These are phyloP conservation scores for Nannobrachium achirus DNA, from an alignment of 2,113 vertebrate genomes.

Conservation along the genomic window DNA sequence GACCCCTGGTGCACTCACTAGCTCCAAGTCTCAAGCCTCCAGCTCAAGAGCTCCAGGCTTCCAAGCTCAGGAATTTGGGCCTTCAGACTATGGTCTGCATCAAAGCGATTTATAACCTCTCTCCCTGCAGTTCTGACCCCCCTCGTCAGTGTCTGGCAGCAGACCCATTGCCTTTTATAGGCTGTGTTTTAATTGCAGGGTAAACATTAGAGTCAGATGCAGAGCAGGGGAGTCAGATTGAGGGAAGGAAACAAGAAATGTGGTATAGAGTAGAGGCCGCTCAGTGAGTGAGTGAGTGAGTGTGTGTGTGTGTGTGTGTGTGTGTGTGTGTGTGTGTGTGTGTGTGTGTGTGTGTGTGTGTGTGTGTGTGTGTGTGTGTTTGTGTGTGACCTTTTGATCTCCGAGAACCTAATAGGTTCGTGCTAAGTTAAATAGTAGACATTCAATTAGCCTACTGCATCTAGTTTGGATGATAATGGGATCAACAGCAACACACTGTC, in stretches of 20 bases:
- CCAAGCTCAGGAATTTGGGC: slow-evolving; percentile 70
- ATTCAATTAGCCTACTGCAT: no score
- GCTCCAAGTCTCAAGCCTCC: slow-evolving; percentile 39
- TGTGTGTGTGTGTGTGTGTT: no score
- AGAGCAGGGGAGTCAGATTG: slow-evolving; percentile 53
- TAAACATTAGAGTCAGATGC: slow-evolving; percentile 75
- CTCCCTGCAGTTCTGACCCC: slow-evolving; percentile 56
- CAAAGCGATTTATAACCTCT: slow-evolving; percentile 78
- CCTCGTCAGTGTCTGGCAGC: slow-evolving; percentile 72
- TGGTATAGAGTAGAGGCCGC: slow-evolving; percentile 8
- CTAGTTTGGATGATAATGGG: no score
- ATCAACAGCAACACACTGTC: no score
- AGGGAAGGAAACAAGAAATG: not conserved
- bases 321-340: no score
- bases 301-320: not conserved
- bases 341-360: no score
- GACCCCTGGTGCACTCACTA: slow-evolving; percentile 49
- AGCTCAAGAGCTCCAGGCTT: slow-evolving; percentile 17
- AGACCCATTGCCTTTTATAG: slow-evolving; percentile 82
- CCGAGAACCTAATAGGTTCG: no score
- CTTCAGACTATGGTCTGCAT: slow-evolving; percentile 67
- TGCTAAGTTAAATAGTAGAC: no score
- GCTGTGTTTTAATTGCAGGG: slow-evolving; percentile 80
- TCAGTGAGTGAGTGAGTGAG: not conserved
- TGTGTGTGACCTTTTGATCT: no score